Base-by-base conservation (phyloP, 2,888 invertebrate genomes). In the Elmis aenea region DNA sequence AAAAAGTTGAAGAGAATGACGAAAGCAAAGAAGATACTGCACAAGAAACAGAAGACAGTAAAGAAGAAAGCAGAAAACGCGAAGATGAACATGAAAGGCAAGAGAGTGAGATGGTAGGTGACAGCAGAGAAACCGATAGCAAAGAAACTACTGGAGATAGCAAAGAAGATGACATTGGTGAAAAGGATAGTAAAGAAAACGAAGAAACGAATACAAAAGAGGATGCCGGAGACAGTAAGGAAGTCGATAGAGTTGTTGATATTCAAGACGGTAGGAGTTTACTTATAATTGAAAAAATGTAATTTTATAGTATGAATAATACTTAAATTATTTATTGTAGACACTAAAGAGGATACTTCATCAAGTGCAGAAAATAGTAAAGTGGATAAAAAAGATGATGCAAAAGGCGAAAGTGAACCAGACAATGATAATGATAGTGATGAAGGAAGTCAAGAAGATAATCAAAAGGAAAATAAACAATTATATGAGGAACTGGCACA, bases 401-500 rank as follows among this genome's bases (percentile, higher is more conserved):
- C 5, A 13, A 13, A 11, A 13, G 1, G 73, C 10, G 64, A 58
- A 31, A 39, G 42, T 21, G 47, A 46, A 38, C 77, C 78, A n/a
- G 78, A 79, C 21, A 46, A 37, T 22, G 42, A 50, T 16, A 41
- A 22, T 3, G 33, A 30, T 10, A 32, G 28, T 6, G 13, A 26
- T 5, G 10, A 13, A 26, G 13, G 24, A 29, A 29, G 29, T 10
- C 13, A 12, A 6, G 21, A 15, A 23, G 28, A 27, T 6, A 13
- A 13, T n/a, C 23, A 30, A 29, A 24, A 18, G 13, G 33, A 38
- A 32, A 23, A 23, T 41, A 40, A 35, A 22, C 58, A 57, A 43
- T 70, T 71, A 14, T 74, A 73, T 44, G 75, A 75, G 58, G 75
- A 76, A 38, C 56, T 76, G 29, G 70, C 58, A 25, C 68, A 83